Evolutionary conservation across 2,888 invertebrate species (phyloP).

Genomic region (Nephrotoma appendiculata): DNA sequence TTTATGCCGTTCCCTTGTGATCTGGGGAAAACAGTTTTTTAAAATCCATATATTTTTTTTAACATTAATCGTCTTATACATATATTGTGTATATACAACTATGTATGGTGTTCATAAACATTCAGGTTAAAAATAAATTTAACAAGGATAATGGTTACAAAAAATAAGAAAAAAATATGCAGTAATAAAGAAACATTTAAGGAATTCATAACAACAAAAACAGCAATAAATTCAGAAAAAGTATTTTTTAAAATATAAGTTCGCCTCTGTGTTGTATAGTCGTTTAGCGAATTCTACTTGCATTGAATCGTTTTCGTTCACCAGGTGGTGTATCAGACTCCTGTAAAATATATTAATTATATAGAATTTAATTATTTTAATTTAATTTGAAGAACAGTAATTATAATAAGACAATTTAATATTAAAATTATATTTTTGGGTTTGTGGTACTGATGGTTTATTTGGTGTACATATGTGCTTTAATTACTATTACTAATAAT

Average conservation of each 20-base stretch:
- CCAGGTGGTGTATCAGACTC: background rate
- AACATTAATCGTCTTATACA: too few relatives aligned
- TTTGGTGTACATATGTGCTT: background rate
- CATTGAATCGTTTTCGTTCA: constrained; percentile 1
- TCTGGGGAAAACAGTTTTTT: too few relatives aligned
- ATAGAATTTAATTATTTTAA: background rate
- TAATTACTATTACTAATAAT: background rate
- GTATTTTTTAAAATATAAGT: background rate
- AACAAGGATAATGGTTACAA: background rate
- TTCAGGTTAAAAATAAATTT: background rate
- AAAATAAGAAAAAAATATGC: background rate
- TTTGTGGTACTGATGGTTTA: background rate
- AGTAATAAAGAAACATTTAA: background rate
- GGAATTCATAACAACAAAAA: background rate
- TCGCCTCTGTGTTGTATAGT: background rate
- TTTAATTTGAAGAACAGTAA: background rate
- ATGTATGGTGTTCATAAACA: background rate
- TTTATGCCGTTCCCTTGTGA: too few relatives aligned
- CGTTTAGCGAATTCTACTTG: background rate
- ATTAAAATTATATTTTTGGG: background rate
- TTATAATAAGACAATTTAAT: background rate
- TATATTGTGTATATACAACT: too few relatives aligned
- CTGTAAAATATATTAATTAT: background rate
- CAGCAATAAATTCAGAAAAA: background rate
- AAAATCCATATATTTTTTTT: too few relatives aligned